Conservation (phyloP, 1,140 invertebrate genomes). For the Hyphantria cunea region DNA sequence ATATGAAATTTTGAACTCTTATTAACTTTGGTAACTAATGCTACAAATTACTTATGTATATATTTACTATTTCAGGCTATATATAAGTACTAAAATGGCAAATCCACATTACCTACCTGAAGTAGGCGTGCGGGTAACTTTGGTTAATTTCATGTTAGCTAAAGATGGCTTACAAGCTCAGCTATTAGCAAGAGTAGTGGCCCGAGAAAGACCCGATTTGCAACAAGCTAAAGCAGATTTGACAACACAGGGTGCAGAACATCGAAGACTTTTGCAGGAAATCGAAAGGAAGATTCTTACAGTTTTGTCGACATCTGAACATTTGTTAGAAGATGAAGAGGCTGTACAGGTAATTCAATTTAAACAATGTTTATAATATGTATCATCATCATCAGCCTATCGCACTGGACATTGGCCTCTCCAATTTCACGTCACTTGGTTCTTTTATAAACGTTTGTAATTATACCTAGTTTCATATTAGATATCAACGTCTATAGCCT, state of each 20-base stretch:
- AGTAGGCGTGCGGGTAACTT: slow-evolving; percentile 94
- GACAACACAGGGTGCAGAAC: slow-evolving; percentile 94
- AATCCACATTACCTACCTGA: slow-evolving; percentile 97
- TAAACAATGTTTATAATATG: neutral
- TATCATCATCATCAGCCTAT: too few species aligned
- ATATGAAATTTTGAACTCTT: too few species aligned
- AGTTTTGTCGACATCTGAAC: slow-evolving; percentile 92
- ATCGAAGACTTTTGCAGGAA: slow-evolving; percentile 95
- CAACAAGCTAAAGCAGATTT: slow-evolving; percentile 95
- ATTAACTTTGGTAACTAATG: too few species aligned
- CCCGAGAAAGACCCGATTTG: slow-evolving; percentile 94
- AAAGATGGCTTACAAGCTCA: slow-evolving; percentile 95
- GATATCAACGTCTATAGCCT: too few species aligned
- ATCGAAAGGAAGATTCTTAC: slow-evolving; percentile 95
- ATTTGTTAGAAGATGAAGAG: slow-evolving; percentile 97
- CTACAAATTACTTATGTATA: too few species aligned
- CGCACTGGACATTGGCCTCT: too few species aligned
- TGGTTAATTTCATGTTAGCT: slow-evolving; percentile 97
- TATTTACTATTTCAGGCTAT: slow-evolving; percentile 85
- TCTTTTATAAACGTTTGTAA: too few species aligned
- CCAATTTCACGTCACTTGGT: too few species aligned
- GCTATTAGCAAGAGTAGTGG: slow-evolving; percentile 94
- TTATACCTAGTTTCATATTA: too few species aligned
- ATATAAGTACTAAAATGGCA: slow-evolving; percentile 96
- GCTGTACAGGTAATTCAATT: slow-evolving; percentile 86